Percentiles rank a stretch among this genome's conserved stretches.
phyloP scores from a whole-genome alignment of 2,113 vertebrate genomes.

The Cryptotis parvus region DNA sequence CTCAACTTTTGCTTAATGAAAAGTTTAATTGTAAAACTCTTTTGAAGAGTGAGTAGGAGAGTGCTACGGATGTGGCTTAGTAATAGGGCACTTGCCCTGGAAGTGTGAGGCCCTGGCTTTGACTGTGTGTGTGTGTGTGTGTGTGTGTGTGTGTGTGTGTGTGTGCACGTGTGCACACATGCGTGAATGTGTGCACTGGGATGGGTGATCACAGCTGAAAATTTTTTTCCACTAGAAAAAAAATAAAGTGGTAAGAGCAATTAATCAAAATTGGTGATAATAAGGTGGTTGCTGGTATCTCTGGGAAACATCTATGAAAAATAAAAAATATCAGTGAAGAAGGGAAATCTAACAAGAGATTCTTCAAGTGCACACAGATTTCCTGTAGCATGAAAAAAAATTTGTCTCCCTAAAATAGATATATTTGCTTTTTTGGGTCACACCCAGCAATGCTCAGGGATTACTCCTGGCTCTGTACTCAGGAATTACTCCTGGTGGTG shows the following conservation, averaged over 20 bases:
- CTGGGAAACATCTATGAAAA: neutral
- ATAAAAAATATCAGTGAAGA: neutral
- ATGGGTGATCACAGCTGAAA: too few relatives aligned
- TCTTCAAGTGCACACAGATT: neutral
- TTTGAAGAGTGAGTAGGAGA: neutral
- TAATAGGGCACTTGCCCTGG: too few relatives aligned
- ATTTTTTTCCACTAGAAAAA: neutral
- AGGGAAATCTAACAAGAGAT: neutral
- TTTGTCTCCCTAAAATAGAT: neutral
- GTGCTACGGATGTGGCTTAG: too few relatives aligned
- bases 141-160: too few relatives aligned
- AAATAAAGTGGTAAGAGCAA: neutral
- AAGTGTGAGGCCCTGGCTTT: too few relatives aligned
- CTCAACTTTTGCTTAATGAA: slow-evolving; percentile 16
- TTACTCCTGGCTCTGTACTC: too few relatives aligned
- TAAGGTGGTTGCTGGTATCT: neutral
- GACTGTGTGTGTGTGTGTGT: too few relatives aligned
- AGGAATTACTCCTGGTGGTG: too few relatives aligned
- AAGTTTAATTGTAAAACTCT: neutral
- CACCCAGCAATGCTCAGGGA: too few relatives aligned
- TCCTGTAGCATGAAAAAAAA: neutral
- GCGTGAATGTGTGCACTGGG: too few relatives aligned
- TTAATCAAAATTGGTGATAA: neutral
- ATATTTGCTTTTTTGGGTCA: too few relatives aligned
- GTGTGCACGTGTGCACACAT: too few relatives aligned